Evolutionary conservation across 2,888 invertebrate species (phyloP), one percentile per base, ranked within the genome.

Genomic region (Slavum lentiscoides): DNA sequence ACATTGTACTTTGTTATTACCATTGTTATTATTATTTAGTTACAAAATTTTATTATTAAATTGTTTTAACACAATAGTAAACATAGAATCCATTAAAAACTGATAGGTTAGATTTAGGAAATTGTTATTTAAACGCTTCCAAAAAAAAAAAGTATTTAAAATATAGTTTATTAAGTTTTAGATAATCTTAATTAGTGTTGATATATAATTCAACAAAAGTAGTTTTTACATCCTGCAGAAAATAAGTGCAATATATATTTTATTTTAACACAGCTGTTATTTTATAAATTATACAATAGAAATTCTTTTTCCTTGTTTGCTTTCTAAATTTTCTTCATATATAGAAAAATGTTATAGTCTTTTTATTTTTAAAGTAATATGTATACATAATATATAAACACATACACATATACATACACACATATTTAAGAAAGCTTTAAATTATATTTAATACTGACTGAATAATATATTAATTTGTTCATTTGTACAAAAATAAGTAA

Each of bases 161-260:
- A n/a, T n/a, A 55, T 55, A 70, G 8, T 58, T 37, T 1, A 58
- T 21, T 70, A 58, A 7, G 55, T 58, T 70, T 37, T 55, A 55
- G 23, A 53, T 68, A 30, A 53, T 23, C 21, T 23, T 6, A 49
- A 49, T 49, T 53, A 17, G 21, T 53, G 39, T 53, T 13, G 21
- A 49, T 23, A 53, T 53, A 11, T 30, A 21, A 1, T 67, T 11
- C 21, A 43, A 67, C 6, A 49, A 68, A 68, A 55, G 11, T n/a
- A 37, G n/a, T n/a, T 55, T 37, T 5, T 53, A 9, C 19, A 30
- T 55, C n/a, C 7, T 21, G 17, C 55, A 70, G 37, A 70, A 70
- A 70, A 68, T 53, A n/a, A 70, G 58, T 58, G 21, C 21, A 39
- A 58, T 58, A 21, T 37, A 39, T 3, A 37, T 39, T 70, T 70